Evolutionary conservation across 2,888 invertebrate genomes (phyloP), one percentile per base, ranked within the genome.

Genomic region (Pterostichus madidus): DNA sequence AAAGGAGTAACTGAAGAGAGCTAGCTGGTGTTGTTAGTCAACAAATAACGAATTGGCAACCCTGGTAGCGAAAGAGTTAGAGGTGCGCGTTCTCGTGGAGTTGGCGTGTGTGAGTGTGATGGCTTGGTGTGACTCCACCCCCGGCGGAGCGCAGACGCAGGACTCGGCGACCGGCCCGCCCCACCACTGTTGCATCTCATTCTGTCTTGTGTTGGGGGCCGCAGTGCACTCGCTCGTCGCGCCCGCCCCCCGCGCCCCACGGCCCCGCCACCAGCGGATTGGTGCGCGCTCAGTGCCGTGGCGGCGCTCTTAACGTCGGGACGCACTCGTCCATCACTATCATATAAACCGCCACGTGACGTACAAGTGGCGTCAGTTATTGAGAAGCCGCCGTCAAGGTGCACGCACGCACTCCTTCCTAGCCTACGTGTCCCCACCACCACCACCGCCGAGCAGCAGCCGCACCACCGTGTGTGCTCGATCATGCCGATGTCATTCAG

Each of bases 201-300:
- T 80, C 85, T 80, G 81, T 71, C 82, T 80, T 46, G 5, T 71
- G 77, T 17, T 84, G 84, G 86, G 85, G 85, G 85, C 84, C 79
- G 71, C 83, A 89, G 89, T 89, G 89, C 88, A 88, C 88, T 88
- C 87, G 87, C 80, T 86, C 87, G 82, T 8, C 73, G 90, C 91
- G 86, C 84, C 83, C 90, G 91, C 91, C 92, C 92, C 92, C 91
- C 92, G 91, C 91, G 91, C 91, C 92, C 91, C 91, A 89, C 90
- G 90, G 89, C 89, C 89, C 89, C 39, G 39, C 87, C 88, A 59
- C 59, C 39, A 39, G 88, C 88, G 89, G 89, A 89, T 90, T 89
- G 90, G 89, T 89, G 89, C 88, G 87, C 88, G 89, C 89, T 86
- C 88, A 77, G 84, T 88, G 89, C 87, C 88, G 88, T 89, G 91